phyloP scores from a whole-genome alignment of 1,140 invertebrate genomes.

The Lucilia sericata region DNA sequence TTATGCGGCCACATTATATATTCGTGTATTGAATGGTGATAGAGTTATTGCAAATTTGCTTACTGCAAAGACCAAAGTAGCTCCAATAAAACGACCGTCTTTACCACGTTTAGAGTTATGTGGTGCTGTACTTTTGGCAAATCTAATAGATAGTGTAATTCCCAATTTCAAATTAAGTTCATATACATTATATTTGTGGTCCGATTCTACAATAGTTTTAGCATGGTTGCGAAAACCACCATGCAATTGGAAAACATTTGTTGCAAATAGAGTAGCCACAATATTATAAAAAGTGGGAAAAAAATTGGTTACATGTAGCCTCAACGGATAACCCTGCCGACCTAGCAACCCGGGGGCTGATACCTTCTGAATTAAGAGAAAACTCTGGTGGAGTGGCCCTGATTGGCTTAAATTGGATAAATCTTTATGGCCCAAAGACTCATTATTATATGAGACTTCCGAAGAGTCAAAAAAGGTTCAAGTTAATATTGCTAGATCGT shows the following conservation, averaged over 20 bases:
- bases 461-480: not conserved
- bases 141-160: not conserved
- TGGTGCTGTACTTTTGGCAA: not conserved
- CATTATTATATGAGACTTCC: not conserved
- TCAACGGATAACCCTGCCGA: not conserved
- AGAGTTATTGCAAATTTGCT: not conserved
- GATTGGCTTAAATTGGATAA: not conserved
- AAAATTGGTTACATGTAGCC: not conserved
- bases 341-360: not conserved
- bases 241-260: not conserved
- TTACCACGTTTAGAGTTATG: not conserved
- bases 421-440: not conserved
- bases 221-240: not conserved
- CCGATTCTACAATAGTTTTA: not conserved
- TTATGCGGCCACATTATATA: not conserved
- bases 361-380: not conserved
- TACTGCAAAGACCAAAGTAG: not conserved
- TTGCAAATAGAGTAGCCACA: not conserved
- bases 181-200: not conserved
- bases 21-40: not conserved
- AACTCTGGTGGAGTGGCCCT: not conserved
- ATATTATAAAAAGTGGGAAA: not conserved
- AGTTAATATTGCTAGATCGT: not conserved
- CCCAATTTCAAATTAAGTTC: not conserved
- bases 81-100: not conserved